These are phyloP conservation scores for Laothoe populi DNA, from an alignment of 2,888 invertebrate species.

Conservation along the genomic window DNA sequence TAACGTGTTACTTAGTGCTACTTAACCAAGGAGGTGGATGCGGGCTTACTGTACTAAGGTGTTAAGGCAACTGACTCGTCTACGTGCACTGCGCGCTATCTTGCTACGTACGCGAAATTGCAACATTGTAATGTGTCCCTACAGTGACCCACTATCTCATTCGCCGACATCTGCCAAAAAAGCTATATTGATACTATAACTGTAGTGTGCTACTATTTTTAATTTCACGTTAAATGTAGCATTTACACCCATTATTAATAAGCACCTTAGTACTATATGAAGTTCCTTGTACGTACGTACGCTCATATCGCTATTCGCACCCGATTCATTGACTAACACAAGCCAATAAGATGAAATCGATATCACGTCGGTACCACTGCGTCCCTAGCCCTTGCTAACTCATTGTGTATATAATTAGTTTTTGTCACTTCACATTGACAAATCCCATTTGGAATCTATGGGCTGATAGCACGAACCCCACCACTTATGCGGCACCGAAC, in stretches of 20 bases:
- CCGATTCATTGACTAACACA: conserved; percentile 22
- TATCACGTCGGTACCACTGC: conserved; percentile 55
- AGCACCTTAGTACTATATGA: background rate
- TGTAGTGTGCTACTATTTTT: too few species aligned
- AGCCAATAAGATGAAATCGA: conserved; percentile 48
- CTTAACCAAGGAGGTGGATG: too few species aligned
- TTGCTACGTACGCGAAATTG: too few species aligned
- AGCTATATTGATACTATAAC: too few species aligned
- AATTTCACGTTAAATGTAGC: background rate
- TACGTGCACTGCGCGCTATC: too few species aligned
- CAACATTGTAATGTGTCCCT: too few species aligned
- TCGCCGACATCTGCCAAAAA: too few species aligned
- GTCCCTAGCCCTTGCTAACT: conserved; percentile 61
- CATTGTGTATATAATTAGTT: conserved; percentile 82
- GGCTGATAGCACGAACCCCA: conserved; percentile 66
- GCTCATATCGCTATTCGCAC: conserved; percentile 10
- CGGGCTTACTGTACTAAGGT: too few species aligned
- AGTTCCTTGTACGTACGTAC: background rate
- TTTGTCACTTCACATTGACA: conserved; percentile 84
- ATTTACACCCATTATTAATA: background rate
- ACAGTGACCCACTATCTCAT: too few species aligned
- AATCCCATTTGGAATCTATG: conserved; percentile 73
- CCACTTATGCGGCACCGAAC: conserved; percentile 69
- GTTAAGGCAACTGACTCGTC: too few species aligned
- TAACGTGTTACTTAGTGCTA: too few species aligned